Base-by-base conservation (phyloP, 2,113 vertebrate species). In the Seriola aureovittata region DNA sequence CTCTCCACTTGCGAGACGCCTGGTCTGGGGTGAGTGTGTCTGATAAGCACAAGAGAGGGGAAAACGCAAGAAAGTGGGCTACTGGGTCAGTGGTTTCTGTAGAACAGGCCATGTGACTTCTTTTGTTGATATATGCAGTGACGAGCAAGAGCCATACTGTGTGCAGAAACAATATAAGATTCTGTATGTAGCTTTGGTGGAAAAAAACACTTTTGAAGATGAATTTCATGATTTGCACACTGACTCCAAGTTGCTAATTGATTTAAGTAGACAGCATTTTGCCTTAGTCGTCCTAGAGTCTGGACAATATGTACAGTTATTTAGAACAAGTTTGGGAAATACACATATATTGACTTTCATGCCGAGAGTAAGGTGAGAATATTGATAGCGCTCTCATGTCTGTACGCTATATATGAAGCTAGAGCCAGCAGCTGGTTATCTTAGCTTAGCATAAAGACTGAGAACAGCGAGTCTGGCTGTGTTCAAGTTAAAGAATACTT, bases 1-100 rank as follows among this genome's bases (percentile, higher is more conserved):
- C 94, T 96, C 52, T 95, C 97, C 84, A 95, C 97, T 50, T 98
- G 96, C 74, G 97, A 98, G 89, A 94, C 95, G 42, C 96, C 96
- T 11, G 96, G 96, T 85, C 93, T 96, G 85, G 95, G 97, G 97
- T 98, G 77, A 93, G 94, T 93, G 40, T 76, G 48, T 68, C 72
- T 25, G 44, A 85, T 73, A 48, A 75, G 71, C 25, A 71, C 64
- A 38, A 25, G 38, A 60, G 57, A 50, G 69, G 36, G 25, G 38
- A 68, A 68, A 68, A 64, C 38, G 44, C n/a, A 36, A 65, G 66
- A 85, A 87, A 90, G 65, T 87, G 80, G 86, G 86, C 89, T 85
- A 85, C 88, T 83, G 88, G 85, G 90, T 89, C 85, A 88, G 66
- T 86, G 72, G 78, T 75, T 89, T 66, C 69, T 82, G 14, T 6